Evolutionary conservation across 2,113 vertebrate genomes (phyloP), one percentile per base, ranked within the genome.

Genomic region (Gambusia holbrooki): DNA sequence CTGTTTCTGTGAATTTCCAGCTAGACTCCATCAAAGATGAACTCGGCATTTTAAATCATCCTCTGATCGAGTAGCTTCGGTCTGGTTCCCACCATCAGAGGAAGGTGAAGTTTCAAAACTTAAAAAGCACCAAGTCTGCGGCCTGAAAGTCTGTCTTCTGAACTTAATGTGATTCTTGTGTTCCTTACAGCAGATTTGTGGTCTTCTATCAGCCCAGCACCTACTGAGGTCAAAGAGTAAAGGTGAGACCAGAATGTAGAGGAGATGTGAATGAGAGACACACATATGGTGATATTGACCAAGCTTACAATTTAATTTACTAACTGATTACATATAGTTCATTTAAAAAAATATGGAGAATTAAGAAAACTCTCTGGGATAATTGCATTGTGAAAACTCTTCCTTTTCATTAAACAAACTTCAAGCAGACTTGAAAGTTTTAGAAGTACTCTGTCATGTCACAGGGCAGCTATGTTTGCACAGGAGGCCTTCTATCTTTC

Each of bases 381-480:
- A 10, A n/a, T 17, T 58, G 22, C 8, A 63, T 17, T 33, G 10
- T 58, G 27, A 58, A 61, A 63, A 66, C n/a, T 60, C 22, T 62
- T 71, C 45, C 15, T 30, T 7, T 28, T 28, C 73, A 45, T 51
- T 63, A 32, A 69, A 60, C 17, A 25, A 54, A 40, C 48, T 28
- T 51, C 65, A 77, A 65, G 45, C 45, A 79, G 65, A 75, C 29
- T 54, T 54, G 22, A 9, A 25, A 33, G 29, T 9, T 11, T 51
- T 0, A 22, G 35, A 22, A 0, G 0, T n/a, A 66, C 71, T 69
- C 42, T 85, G 68, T 48, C 87, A 85, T 84, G 68, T 48, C 87
- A 85, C 54, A 54, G 72, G 13, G 19, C 13, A 77, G 79, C 32
- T 78, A 71, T 88, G 77, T 90, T 87, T 90, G 80, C 83, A 64